Percentiles rank a stretch among this genome's conserved stretches.
These are phyloP conservation scores for Etia nguti DNA, from an alignment of 2,113 vertebrate species.

Conservation along the genomic window DNA sequence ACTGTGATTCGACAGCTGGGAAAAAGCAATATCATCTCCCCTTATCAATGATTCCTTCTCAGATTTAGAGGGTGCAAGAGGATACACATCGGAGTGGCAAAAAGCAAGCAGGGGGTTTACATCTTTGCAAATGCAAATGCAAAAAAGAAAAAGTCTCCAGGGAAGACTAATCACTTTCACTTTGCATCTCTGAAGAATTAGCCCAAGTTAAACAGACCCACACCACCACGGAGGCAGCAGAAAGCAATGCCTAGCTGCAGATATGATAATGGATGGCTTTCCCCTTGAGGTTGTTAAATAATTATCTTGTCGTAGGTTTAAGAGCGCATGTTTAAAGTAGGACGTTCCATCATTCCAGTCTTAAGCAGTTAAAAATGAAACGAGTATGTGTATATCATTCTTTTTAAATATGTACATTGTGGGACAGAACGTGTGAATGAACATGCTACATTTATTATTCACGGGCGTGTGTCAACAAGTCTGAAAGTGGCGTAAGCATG, in stretches of 20 bases:
- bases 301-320: constrained; percentile 47
- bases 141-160: background rate
- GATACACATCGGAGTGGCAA: background rate
- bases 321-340: constrained; percentile 36
- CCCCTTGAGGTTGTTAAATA: constrained; percentile 61
- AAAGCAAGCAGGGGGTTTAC: background rate
- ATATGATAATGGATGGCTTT: constrained; percentile 44
- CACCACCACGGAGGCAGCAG: background rate
- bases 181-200: constrained; percentile 44
- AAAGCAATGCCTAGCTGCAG: constrained; percentile 2
- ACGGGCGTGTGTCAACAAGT: background rate
- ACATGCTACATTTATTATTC: background rate
- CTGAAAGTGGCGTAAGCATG: background rate
- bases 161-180: constrained; percentile 48
- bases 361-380: background rate
- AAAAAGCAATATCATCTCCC: background rate
- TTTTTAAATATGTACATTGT: background rate
- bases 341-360: background rate
- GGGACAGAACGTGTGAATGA: background rate
- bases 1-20: background rate
- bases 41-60: background rate
- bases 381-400: background rate
- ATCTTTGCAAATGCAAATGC: constrained; percentile 25
- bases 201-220: constrained; percentile 52
- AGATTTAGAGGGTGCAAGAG: background rate